phyloP scores from a whole-genome alignment of 30 jellyfish, hydroid and myxozoan species.

The Pseudorhiza aurosa region DNA sequence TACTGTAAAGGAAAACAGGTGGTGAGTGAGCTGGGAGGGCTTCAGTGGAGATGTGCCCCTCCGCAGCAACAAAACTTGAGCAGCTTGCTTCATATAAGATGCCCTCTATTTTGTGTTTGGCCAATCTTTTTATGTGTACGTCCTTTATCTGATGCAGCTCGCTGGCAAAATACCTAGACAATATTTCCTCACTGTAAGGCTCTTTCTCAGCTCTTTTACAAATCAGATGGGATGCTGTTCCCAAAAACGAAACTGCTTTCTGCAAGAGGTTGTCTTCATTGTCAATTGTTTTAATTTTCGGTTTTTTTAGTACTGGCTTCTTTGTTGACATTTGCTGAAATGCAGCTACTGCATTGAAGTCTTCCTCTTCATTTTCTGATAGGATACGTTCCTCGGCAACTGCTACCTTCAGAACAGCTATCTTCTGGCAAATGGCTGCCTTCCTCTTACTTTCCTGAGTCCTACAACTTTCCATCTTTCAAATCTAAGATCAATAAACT shows the following conservation, averaged over 20 bases:
- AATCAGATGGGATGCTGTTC: not conserved
- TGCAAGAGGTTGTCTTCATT: constrained; percentile 1
- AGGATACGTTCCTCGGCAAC: not conserved
- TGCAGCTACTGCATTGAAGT: not conserved
- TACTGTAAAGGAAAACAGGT: too few species aligned
- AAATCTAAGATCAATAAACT: too few species aligned
- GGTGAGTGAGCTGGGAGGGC: too few species aligned
- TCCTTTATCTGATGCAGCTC: constrained; percentile 1
- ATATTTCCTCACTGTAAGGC: constrained; percentile 8
- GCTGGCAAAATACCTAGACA: not conserved
- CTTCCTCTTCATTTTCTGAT: constrained; percentile 6
- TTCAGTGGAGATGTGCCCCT: too few species aligned
- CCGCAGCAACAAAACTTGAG: not conserved
- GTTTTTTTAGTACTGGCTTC: not conserved
- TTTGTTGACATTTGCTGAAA: constrained; percentile 7
- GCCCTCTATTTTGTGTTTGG: constrained; percentile 9
- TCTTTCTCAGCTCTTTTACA: not conserved
- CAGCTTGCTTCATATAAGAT: constrained; percentile 17
- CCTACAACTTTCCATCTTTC: too few species aligned
- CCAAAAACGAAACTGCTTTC: constrained; percentile 11
- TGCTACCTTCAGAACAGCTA: not conserved
- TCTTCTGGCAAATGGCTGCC: not conserved
- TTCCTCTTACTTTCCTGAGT: too few species aligned
- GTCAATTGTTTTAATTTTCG: not conserved
- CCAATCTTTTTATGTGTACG: constrained; percentile 1